Base-by-base conservation (phyloP, 2,888 invertebrate genomes). In the Thereva unica region DNA sequence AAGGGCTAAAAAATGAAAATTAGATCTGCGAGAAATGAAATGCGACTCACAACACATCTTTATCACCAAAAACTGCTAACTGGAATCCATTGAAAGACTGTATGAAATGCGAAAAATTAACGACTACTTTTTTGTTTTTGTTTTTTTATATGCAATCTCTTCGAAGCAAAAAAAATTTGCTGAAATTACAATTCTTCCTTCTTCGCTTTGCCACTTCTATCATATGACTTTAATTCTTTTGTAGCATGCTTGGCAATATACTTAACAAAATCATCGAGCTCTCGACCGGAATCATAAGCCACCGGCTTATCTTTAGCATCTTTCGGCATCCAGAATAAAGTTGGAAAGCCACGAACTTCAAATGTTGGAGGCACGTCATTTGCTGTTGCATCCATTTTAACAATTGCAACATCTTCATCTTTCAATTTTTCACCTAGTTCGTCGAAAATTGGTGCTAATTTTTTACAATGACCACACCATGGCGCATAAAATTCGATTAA, bases 401-500 rank as follows among this genome's bases (percentile, higher is more conserved):
- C 93, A 75, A 99, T 94, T 71, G 88, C 89, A 2, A 99, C 88
- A 40, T 91, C 87, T 83, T 98, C 98, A 72, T 89, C 84, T 74
- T 87, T 87, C 78, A 97, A 78, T 89, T 92, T 93, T 67, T 90
- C 89, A 45, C 93, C 99, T 41, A 99, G 85, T 81, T 99, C 97
- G 68, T 97, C 97, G 82, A 87, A 99, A 64, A 93, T 85, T 23
- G 99, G 99, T 2, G 93, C 86, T 55, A 99, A 85, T 80, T 92
- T 93, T 83, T 99, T 98, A 85, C 99, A 99, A 78, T 99, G 98
- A 72, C 98, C 97, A 80, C 96, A 97, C 97, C 97, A 98, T 1
- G 97, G 97, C 42, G 98, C 98, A 82, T 99, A 99, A 84, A 99
- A 99, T 83, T 99, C 98, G 73, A 99, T 87, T 50, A 99, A 85